A percentile compares a stretch with the other conserved stretches of the same genome.
Conservation (phyloP, 2,113 vertebrate genomes). For the Miniopterus natalensis region DNA sequence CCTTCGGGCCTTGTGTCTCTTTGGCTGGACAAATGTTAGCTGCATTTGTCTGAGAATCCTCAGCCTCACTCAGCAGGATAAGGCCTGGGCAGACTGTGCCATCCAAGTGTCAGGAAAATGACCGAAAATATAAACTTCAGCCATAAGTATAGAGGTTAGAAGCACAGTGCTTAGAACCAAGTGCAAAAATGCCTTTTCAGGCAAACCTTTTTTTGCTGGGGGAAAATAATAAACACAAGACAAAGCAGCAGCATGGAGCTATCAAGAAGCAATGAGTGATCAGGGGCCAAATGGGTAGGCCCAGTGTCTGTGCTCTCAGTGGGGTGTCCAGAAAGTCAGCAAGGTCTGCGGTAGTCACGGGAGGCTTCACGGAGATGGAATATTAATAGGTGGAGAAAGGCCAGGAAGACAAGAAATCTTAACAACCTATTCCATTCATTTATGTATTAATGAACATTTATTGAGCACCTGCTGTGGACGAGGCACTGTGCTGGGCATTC, state of each 20-base stretch:
- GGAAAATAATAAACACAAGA: neutral
- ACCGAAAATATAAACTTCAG: neutral
- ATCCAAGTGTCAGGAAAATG: neutral
- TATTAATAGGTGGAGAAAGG: neutral
- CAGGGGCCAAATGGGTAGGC: accelerated
- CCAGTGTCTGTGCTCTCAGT: neutral
- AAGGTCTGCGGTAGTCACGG: neutral
- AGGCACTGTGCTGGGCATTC: neutral
- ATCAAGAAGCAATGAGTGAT: neutral
- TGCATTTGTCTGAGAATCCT: slow-evolving; percentile 57
- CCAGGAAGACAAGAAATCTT: neutral
- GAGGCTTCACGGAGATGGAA: neutral
- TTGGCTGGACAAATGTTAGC: slow-evolving; percentile 1
- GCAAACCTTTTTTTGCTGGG: neutral
- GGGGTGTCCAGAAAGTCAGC: neutral
- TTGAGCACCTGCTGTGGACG: neutral
- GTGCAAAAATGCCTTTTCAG: neutral
- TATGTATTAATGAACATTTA: neutral
- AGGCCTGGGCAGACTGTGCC: neutral
- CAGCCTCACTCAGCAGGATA: slow-evolving; percentile 13
- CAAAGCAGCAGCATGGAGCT: neutral
- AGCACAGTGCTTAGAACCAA: neutral
- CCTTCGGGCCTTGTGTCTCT: slow-evolving; percentile 15
- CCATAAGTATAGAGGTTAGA: neutral
- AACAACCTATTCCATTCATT: neutral